Evolutionary conservation across 92 coral and sea anemone genomes (phyloP).

Genomic region (Epizoanthus illoricatus): DNA sequence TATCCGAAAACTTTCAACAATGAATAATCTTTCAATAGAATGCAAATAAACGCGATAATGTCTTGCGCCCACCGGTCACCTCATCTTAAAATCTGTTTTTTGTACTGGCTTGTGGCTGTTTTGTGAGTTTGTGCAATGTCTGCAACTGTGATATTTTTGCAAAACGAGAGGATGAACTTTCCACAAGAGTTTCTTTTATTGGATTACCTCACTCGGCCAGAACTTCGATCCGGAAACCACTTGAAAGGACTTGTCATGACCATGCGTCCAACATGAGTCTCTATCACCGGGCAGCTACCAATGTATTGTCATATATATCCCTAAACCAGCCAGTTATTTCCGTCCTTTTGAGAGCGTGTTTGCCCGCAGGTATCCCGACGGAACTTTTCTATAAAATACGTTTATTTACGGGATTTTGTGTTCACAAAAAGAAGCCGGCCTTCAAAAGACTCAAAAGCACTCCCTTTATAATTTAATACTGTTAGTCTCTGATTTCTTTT

Average conservation of each 20-base stretch:
- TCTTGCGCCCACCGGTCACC: slow-evolving; percentile 28
- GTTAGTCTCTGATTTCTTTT: too few relatives aligned
- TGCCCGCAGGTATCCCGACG: neutral
- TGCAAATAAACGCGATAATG: slow-evolving; percentile 58
- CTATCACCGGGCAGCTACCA: slow-evolving; percentile 7
- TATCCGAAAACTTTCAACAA: slow-evolving; percentile 64
- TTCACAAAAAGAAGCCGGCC: neutral
- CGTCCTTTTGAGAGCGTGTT: neutral
- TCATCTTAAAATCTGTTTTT: neutral
- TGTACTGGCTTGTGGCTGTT: neutral
- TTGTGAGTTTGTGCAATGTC: neutral
- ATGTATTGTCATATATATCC: neutral
- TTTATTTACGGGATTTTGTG: neutral
- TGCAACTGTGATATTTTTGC: neutral
- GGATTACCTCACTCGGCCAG: slow-evolving; percentile 29
- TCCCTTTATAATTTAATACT: too few relatives aligned
- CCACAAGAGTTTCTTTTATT: slow-evolving; percentile 16
- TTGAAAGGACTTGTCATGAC: slow-evolving; percentile 31
- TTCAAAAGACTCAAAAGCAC: too few relatives aligned
- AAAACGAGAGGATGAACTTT: neutral
- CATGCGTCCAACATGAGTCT: neutral
- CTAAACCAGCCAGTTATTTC: neutral
- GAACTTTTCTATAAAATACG: neutral
- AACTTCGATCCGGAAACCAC: slow-evolving; percentile 24
- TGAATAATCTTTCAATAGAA: slow-evolving; percentile 65